A percentile compares a stretch with the other conserved stretches of the same genome.
These are phyloP conservation scores for Encarsia formosa DNA, from an alignment of 2,888 invertebrate species.

Conservation along the genomic window DNA sequence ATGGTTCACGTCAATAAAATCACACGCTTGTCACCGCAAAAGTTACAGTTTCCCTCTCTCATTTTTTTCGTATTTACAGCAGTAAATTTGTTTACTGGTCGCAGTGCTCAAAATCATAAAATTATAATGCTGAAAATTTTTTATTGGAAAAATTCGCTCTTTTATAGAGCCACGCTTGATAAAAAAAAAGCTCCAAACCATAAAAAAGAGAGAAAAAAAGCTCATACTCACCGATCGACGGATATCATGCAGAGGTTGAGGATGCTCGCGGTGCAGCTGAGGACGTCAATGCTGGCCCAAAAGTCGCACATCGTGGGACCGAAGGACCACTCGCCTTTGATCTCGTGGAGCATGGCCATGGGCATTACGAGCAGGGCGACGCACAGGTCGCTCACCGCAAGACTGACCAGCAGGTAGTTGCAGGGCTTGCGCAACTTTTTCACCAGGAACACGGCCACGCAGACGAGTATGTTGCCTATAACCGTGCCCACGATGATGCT, in stretches of 20 bases:
- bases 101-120: too few relatives aligned
- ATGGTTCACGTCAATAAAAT: too few relatives aligned
- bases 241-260: conserved; percentile 97
- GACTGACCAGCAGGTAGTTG: conserved; percentile 87
- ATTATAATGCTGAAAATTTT: too few relatives aligned
- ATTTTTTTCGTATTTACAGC: too few relatives aligned
- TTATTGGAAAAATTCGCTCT: too few relatives aligned
- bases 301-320: conserved; percentile 88
- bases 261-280: conserved; percentile 98
- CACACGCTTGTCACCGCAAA: too few relatives aligned
- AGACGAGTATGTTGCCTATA: conserved; percentile 88
- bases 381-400: conserved; percentile 94
- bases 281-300: conserved; percentile 96
- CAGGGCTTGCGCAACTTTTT: conserved; percentile 84
- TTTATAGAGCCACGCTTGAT: too few relatives aligned
- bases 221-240: conserved; percentile 72
- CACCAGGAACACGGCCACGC: conserved; percentile 92
- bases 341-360: conserved; percentile 90
- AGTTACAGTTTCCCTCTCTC: too few relatives aligned
- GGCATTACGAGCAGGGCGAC: conserved; percentile 97
- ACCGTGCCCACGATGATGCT: conserved; percentile 76
- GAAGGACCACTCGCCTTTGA: conserved; percentile 90
- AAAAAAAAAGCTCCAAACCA: too few relatives aligned
- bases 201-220: too few relatives aligned
- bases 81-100: too few relatives aligned